Evolutionary conservation across 2,797 vertebrate species (phyloP).

Genomic region (Sciaenops ocellatus): DNA sequence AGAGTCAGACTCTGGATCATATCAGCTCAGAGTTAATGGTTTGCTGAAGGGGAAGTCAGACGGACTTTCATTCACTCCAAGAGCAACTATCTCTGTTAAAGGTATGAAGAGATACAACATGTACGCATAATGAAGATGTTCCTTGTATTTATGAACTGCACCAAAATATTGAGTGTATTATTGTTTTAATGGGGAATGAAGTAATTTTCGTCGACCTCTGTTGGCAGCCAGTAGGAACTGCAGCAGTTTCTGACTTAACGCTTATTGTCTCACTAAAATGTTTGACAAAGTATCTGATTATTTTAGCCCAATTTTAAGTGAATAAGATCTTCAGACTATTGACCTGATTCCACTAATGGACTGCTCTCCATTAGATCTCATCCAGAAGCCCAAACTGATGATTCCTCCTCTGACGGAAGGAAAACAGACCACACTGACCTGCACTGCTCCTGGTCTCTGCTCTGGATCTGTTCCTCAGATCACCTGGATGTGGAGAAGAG

Average conservation of each 20-base stretch:
- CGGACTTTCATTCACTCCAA: accelerated
- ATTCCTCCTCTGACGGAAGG: conserved; percentile 40
- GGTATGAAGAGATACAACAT: conserved; percentile 20
- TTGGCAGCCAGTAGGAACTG: neutral
- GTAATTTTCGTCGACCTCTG: neutral
- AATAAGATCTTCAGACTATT: neutral
- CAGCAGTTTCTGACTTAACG: neutral
- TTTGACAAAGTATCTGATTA: neutral
- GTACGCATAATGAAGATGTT: neutral
- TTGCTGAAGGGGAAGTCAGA: accelerated
- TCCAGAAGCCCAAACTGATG: conserved; percentile 43
- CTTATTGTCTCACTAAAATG: neutral
- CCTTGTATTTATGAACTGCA: no score
- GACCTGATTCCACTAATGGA: neutral
- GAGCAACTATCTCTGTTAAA: conserved; percentile 19
- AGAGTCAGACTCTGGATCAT: conserved; percentile 56
- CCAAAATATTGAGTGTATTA: no score
- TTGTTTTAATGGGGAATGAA: neutral
- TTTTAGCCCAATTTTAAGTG: neutral
- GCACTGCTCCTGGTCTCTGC: conserved; percentile 63
- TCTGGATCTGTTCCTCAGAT: conserved; percentile 38
- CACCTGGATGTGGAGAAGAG: conserved; percentile 48
- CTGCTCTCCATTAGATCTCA: conserved; percentile 33
- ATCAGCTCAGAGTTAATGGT: conserved; percentile 49
- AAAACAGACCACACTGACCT: conserved; percentile 58